phyloP scores from a whole-genome alignment of 2,113 vertebrate species.

The Sterna hirundo region DNA sequence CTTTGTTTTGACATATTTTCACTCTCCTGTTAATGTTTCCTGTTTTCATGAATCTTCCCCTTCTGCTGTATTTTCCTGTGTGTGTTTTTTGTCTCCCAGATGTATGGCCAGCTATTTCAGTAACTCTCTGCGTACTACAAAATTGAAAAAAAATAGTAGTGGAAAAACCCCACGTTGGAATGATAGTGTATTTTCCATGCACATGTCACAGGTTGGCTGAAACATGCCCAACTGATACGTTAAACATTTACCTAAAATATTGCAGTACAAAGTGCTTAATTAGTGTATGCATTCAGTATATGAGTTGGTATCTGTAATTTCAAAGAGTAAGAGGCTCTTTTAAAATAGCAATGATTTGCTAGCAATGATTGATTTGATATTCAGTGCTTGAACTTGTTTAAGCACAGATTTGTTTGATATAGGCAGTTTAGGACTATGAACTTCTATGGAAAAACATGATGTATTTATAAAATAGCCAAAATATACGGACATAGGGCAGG shows the following conservation, averaged over 20 bases:
- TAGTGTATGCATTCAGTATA: not conserved
- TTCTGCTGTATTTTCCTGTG: constrained; percentile 77
- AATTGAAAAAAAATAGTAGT: constrained; percentile 30
- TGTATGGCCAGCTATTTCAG: constrained; percentile 72
- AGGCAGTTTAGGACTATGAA: not conserved
- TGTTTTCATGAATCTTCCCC: constrained; percentile 78
- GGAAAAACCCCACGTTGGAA: constrained; percentile 67
- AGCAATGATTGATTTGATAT: not conserved
- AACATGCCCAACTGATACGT: not conserved
- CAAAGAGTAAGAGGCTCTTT: not conserved
- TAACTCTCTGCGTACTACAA: constrained; percentile 65
- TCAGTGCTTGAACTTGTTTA: not conserved
- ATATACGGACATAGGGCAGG: not conserved
- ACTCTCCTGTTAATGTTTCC: constrained; percentile 75
- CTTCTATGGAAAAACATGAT: not conserved
- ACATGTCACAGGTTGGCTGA: not conserved
- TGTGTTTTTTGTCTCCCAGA: constrained; percentile 77
- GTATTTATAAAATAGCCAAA: not conserved
- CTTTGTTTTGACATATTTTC: constrained; percentile 81
- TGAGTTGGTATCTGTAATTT: constrained; percentile 1
- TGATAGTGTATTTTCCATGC: constrained; percentile 46
- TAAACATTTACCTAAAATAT: not conserved
- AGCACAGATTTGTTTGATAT: not conserved
- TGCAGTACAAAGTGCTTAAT: not conserved
- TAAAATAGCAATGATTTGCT: not conserved